A percentile compares a stretch with the other conserved stretches of the same genome.
These are phyloP conservation scores for Morpho deidamia DNA, from an alignment of 2,888 invertebrate genomes.

Conservation along the genomic window DNA sequence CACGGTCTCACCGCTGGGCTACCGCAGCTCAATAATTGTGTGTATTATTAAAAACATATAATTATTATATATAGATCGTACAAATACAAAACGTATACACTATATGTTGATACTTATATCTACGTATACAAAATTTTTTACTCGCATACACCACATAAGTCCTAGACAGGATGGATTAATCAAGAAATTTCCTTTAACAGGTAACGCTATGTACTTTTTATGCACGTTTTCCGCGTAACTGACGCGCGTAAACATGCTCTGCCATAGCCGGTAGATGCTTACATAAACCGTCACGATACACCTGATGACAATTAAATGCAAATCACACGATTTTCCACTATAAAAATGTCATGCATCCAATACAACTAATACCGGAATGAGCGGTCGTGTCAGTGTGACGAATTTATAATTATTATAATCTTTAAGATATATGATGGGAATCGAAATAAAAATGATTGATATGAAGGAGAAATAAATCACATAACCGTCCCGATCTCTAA, in stretches of 20 bases:
- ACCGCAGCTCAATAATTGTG: too few species aligned
- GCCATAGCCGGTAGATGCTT: slow-evolving; percentile 25
- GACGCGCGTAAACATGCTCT: slow-evolving; percentile 20
- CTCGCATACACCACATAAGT: too few species aligned
- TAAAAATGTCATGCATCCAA: slow-evolving; percentile 31
- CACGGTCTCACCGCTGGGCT: too few species aligned
- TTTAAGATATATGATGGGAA: slow-evolving; percentile 13
- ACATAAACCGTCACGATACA: slow-evolving; percentile 29
- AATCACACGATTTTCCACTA: slow-evolving; percentile 27
- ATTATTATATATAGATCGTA: too few species aligned
- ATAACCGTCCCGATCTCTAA: slow-evolving; percentile 25
- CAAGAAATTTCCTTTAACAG: neutral
- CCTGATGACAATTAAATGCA: slow-evolving; percentile 39
- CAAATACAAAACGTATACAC: too few species aligned
- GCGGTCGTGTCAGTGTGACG: slow-evolving; percentile 24
- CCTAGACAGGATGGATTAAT: neutral
- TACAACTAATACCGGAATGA: slow-evolving; percentile 13
- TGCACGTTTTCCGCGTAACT: slow-evolving; percentile 32
- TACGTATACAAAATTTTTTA: too few species aligned
- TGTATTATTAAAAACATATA: too few species aligned
- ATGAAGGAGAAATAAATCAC: slow-evolving; percentile 31
- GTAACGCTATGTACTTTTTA: slow-evolving; percentile 30
- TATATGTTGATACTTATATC: too few species aligned
- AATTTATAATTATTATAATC: slow-evolving; percentile 29
- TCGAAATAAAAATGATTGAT: slow-evolving; percentile 14